Base-by-base conservation (phyloP, 1,140 invertebrate genomes). In the Melanaphis sacchari region DNA sequence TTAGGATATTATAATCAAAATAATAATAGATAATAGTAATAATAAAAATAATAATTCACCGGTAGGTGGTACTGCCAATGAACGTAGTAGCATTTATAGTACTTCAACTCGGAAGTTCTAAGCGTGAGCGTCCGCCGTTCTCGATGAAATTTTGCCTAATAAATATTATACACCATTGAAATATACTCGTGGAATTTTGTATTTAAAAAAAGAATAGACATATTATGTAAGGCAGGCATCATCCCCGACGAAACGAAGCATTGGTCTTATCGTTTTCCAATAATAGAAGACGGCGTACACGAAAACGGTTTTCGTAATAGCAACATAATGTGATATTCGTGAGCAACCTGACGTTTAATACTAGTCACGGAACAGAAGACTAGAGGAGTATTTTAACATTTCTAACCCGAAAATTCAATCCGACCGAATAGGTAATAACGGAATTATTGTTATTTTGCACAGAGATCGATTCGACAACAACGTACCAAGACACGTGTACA, bases 101-200 rank as follows among this genome's bases (percentile, higher is more conserved):
- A 84, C 46, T 93, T 93, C 91, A 93, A 93, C 91, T 93, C 22
- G 91, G 91, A 6, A 93, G 91, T 49, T 93, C 91, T 54, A 93
- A 26, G 38, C 91, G 91, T 31, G 91, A 36, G 26, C 91, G 66
- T 52, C 91, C 91, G 38, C 91, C 91, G 24, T 93, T 93, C 40
- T 93, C 91, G 7, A 54, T 85, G 81, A 93, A 93, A 84, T 84
- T 93, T 84, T 93, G 91, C 76, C 91, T 93, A 22, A n/a, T 59
- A 90, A 59, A 90, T 31, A 90, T 41, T 31, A 24, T 15, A 59
- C 36, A 54, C 52, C 24, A 90, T 59, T 88, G n/a, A 40, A 59
- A 40, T 40, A 90, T 59, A 52, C 38, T 38, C 85, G n/a, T 36
- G 41, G 11, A 87, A n/a, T 11, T 36, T 41, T 31, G 22, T 40